phyloP scores from a whole-genome alignment of 2,797 vertebrate species.

The Galaxias olidus region DNA sequence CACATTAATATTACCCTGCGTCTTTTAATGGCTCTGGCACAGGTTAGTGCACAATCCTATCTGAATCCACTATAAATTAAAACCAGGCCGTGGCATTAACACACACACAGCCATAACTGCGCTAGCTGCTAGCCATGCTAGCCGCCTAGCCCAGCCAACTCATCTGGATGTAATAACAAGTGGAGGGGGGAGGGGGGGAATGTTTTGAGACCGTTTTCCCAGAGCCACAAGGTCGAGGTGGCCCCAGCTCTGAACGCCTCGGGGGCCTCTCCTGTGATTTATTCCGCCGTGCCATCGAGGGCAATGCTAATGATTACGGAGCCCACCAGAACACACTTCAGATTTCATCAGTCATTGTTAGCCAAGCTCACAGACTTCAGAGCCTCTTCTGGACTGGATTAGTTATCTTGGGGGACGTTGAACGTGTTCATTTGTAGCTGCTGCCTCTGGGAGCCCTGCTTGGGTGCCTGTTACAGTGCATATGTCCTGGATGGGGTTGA shows the following conservation, averaged over 20 bases:
- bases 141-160: conserved; percentile 40
- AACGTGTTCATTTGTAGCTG: conserved; percentile 31
- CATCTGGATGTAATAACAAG: conserved; percentile 56
- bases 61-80: conserved; percentile 43
- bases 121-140: conserved; percentile 6
- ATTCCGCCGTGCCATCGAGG: conserved; percentile 39
- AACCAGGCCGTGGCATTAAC: conserved; percentile 23
- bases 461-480: conserved; percentile 6
- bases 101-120: conserved; percentile 39
- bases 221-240: conserved; percentile 42
- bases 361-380: conserved; percentile 27
- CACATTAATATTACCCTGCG: not conserved
- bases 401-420: conserved; percentile 39
- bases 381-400: conserved; percentile 51
- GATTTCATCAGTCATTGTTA: conserved; percentile 57
- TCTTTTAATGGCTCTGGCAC: conserved; percentile 17
- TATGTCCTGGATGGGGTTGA: too few relatives aligned
- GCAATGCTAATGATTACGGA: conserved; percentile 43
- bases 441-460: not conserved
- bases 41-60: conserved; percentile 29
- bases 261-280: conserved; percentile 29
- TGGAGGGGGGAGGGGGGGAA: conserved; percentile 23
- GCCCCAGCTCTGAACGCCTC: not conserved
- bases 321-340: conserved; percentile 20
- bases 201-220: conserved; percentile 7